These are phyloP conservation scores for Lepidonotus clava DNA, from an alignment of 2,888 invertebrate genomes.

Conservation along the genomic window DNA sequence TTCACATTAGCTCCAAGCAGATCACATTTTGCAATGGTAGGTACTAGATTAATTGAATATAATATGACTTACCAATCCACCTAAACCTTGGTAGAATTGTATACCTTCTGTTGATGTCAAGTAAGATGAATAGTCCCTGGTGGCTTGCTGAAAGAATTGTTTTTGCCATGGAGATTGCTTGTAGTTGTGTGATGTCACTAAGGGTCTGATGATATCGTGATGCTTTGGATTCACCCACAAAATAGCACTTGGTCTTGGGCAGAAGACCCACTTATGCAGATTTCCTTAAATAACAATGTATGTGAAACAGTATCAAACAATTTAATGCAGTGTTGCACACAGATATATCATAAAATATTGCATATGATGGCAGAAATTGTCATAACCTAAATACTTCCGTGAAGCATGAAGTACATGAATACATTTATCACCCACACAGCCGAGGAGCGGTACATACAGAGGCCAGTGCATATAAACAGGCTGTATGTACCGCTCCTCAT, in stretches of 20 bases:
- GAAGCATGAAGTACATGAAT: no score
- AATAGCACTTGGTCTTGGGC: conserved; percentile 74
- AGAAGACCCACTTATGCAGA: conserved; percentile 76
- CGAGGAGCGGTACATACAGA: no score
- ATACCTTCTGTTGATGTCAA: not conserved
- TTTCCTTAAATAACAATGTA: conserved; percentile 69
- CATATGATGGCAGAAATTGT: no score
- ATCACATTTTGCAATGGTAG: no score
- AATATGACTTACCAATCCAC: conserved; percentile 50
- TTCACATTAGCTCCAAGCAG: no score
- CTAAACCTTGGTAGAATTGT: conserved; percentile 9
- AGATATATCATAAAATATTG: no score
- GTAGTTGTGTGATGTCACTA: conserved; percentile 15
- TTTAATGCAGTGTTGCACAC: not conserved
- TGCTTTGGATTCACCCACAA: conserved; percentile 67
- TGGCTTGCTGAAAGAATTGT: conserved; percentile 28
- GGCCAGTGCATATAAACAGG: no score
- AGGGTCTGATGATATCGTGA: conserved; percentile 11
- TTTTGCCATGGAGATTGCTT: conserved; percentile 4
- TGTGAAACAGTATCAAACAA: not conserved
- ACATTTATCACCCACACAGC: no score
- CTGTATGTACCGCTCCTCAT: no score
- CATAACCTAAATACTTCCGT: no score
- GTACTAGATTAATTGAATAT: no score
- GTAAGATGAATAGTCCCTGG: conserved; percentile 23